Evolutionary conservation across 2,797 vertebrate species (phyloP).

Genomic region (Sebastes reedi): DNA sequence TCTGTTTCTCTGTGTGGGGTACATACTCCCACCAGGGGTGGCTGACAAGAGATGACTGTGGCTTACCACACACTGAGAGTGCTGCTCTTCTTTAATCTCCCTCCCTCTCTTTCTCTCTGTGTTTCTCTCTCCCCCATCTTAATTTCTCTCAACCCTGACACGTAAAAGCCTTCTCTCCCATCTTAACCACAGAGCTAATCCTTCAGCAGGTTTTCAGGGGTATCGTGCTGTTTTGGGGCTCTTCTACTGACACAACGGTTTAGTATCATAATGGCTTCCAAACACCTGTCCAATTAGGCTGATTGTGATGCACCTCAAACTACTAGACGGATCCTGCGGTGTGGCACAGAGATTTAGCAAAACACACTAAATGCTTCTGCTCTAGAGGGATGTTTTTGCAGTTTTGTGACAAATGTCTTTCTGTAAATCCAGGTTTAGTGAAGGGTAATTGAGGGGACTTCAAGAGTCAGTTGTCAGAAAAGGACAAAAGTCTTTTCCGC

Average conservation of each 20-base stretch:
- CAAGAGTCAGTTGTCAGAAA: conserved; percentile 62
- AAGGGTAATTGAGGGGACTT: conserved; percentile 73
- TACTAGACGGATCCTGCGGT: conserved; percentile 63
- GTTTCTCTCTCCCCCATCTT: conserved; percentile 66
- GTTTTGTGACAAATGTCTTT: conserved; percentile 76
- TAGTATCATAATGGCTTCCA: conserved; percentile 76
- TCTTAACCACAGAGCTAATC: conserved; percentile 73
- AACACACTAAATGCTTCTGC: conserved; percentile 65
- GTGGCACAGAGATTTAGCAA: conserved; percentile 71
- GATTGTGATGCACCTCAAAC: conserved; percentile 77
- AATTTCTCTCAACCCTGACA: conserved; percentile 80
- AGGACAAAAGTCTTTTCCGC: conserved; percentile 71
- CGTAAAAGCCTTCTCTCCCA: conserved; percentile 69
- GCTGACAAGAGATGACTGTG: conserved; percentile 77
- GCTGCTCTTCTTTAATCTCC: conserved; percentile 80
- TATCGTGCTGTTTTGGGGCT: conserved; percentile 71
- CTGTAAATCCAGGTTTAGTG: conserved; percentile 79
- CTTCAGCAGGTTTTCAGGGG: conserved; percentile 65
- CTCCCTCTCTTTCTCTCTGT: conserved; percentile 58
- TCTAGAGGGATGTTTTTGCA: conserved; percentile 65
- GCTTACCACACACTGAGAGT: conserved; percentile 79
- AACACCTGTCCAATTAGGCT: conserved; percentile 83
- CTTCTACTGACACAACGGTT: conserved; percentile 72
- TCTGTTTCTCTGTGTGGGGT: conserved; percentile 74
- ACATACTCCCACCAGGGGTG: conserved; percentile 64